Evolutionary conservation across 1,140 invertebrate species (phyloP), one percentile per base, ranked within the genome.

Genomic region (Gyrodactylus bullatarudis): DNA sequence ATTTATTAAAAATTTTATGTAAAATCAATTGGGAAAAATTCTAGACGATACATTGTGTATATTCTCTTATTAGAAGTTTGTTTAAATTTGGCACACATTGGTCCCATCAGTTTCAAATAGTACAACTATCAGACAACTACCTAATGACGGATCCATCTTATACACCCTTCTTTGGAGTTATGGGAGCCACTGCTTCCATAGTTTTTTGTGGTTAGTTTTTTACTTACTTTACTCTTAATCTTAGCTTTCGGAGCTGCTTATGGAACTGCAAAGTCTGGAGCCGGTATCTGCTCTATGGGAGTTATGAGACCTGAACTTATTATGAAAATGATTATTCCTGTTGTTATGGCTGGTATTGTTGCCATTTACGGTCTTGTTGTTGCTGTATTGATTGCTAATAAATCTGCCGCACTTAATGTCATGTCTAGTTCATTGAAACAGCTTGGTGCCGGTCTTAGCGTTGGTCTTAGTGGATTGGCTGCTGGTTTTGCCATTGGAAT

Each of bases 301-400:
- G 94, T 99, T 76, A 96, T 98, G 90, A 84, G 93, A 83, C 94
- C 94, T 74, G 94, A 99, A 83, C 85, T 97, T 78, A 97, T 99
- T 82, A 98, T 98, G 92, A 97, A 97, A 84, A 96, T 90, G 79
- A 94, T 98, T 83, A 97, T 99, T 85, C 94, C 94, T 77, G 94
- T 99, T 79, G 91, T 99, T 84, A 99, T 99, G 94, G 94, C 94
- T 81, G 94, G 94, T 93, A 98, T 99, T 81, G 91, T 99, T 83
- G 94, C 92, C 84, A 99, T 99, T 84, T 99, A 99, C 80, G 94
- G 94, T 78, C 85, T 99, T 78, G 94, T 99, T 75, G 91, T 99
- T 76, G 90, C 94, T 79, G 92, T 97, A 76, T 87, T 99, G 75
- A 95, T 99, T 69, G 34, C 72, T 79, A 87, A 90, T 83, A 76